phyloP scores from a whole-genome alignment of 64 coral and sea anemone genomes.

The Exaiptasia diaphana region DNA sequence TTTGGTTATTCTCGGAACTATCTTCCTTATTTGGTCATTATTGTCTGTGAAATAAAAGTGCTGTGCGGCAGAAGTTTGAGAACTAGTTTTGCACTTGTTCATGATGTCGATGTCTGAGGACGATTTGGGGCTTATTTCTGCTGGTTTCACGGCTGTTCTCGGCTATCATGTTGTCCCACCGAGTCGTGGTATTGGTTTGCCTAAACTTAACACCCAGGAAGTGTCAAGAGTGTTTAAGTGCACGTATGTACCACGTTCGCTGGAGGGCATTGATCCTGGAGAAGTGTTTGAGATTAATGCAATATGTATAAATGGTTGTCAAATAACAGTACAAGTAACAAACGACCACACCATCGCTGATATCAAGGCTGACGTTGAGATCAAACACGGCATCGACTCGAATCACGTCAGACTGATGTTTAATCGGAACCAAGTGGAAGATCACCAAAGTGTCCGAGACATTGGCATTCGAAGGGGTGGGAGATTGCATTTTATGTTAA shows the following conservation, averaged over 20 bases:
- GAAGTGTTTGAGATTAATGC: conserved; percentile 28
- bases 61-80: too few species aligned
- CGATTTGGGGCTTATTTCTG: conserved; percentile 19
- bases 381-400: too few species aligned
- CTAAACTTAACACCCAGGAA: conserved; percentile 34
- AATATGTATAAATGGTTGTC: background rate
- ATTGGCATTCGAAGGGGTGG: too few species aligned
- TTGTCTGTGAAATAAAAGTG: too few species aligned
- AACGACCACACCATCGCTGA: too few species aligned
- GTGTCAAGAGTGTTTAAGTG: conserved; percentile 25
- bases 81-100: too few species aligned
- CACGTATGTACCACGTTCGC: conserved; percentile 28
- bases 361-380: too few species aligned
- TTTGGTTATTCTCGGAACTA: too few species aligned
- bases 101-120: background rate
- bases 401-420: too few species aligned
- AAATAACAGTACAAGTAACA: background rate
- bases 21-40: too few species aligned
- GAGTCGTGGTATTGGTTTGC: background rate
- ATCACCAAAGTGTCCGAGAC: too few species aligned
- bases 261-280: background rate
- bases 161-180: conserved; percentile 30
- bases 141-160: conserved; percentile 49
- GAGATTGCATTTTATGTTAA: background rate
- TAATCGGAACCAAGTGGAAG: too few species aligned